A percentile compares a stretch with the other conserved stretches of the same genome.
Evolutionary conservation across 2,113 vertebrate species (phyloP).

Genomic region (Anguilla rostrata): DNA sequence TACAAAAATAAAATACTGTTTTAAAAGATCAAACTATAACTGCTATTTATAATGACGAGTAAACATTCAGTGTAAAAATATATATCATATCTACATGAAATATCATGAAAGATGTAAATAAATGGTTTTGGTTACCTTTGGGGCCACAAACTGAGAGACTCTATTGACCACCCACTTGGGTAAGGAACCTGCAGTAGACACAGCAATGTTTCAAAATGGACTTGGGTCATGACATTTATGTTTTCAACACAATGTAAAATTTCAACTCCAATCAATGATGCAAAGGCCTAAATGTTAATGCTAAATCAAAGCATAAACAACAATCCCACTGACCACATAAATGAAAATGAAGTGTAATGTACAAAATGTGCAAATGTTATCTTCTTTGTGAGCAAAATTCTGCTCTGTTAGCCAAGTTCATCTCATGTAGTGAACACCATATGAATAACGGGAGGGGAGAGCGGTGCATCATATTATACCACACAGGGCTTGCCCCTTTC

Average conservation of each 20-base stretch:
- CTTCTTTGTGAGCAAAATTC: not conserved
- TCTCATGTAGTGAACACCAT: not conserved
- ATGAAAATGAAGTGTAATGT: not conserved
- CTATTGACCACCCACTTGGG: constrained; percentile 86
- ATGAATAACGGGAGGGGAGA: not conserved
- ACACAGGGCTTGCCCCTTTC: constrained; percentile 11
- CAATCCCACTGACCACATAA: not conserved
- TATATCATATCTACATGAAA: not conserved
- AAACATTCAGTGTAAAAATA: too few relatives aligned
- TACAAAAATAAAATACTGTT: too few relatives aligned
- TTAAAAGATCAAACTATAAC: too few relatives aligned
- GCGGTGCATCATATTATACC: not conserved
- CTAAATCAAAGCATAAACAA: not conserved
- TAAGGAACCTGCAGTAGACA: constrained; percentile 69
- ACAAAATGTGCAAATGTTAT: not conserved
- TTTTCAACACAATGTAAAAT: not conserved
- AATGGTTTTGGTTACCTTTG: constrained; percentile 65
- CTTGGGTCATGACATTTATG: not conserved
- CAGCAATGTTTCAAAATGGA: constrained; percentile 13
- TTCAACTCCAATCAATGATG: not conserved
- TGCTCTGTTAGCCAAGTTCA: not conserved
- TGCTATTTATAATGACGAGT: too few relatives aligned
- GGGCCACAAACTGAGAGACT: constrained; percentile 82
- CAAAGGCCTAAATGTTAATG: not conserved
- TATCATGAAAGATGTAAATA: not conserved